Conservation (phyloP, 2,113 vertebrate species). For the Sinocyclocheilus anshuiensis region DNA sequence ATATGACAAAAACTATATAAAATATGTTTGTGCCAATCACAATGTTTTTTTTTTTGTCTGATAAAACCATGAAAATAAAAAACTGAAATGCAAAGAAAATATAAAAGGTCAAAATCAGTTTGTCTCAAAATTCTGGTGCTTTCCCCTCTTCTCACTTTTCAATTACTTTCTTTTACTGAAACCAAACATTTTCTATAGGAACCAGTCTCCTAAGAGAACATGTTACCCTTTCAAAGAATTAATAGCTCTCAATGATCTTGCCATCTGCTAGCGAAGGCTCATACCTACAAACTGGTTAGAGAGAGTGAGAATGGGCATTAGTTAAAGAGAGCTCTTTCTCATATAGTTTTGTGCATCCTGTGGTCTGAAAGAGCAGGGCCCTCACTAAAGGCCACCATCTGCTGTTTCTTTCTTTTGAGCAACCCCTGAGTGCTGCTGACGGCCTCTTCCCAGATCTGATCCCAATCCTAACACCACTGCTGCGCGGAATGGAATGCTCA, state of each 20-base stretch:
- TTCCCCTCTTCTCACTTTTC: background rate
- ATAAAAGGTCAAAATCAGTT: background rate
- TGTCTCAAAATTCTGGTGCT: background rate
- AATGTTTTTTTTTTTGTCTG: background rate
- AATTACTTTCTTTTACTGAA: background rate
- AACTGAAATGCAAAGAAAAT: background rate
- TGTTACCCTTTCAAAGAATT: slow-evolving; percentile 98
- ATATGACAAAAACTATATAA: no score
- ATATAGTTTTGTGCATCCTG: slow-evolving; percentile 80
- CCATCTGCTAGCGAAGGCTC: slow-evolving; percentile 95
- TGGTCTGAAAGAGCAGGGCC: slow-evolving; percentile 87
- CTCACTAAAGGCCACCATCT: slow-evolving; percentile 91
- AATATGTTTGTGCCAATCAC: no score
- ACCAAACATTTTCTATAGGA: slow-evolving; percentile 42
- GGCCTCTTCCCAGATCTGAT: slow-evolving; percentile 84
- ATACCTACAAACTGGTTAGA: slow-evolving; percentile 88
- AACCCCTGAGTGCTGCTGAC: slow-evolving; percentile 85
- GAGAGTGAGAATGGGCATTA: slow-evolving; percentile 76
- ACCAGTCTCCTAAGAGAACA: slow-evolving; percentile 88
- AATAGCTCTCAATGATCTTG: slow-evolving; percentile 99
- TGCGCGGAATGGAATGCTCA: slow-evolving; percentile 81
- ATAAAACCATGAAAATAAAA: background rate
- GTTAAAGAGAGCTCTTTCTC: slow-evolving; percentile 80
- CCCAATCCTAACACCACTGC: slow-evolving; percentile 84
- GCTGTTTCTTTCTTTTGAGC: slow-evolving; percentile 92